Base-by-base conservation (phyloP, 2,888 invertebrate genomes). In the Phragmatobia fuliginosa region DNA sequence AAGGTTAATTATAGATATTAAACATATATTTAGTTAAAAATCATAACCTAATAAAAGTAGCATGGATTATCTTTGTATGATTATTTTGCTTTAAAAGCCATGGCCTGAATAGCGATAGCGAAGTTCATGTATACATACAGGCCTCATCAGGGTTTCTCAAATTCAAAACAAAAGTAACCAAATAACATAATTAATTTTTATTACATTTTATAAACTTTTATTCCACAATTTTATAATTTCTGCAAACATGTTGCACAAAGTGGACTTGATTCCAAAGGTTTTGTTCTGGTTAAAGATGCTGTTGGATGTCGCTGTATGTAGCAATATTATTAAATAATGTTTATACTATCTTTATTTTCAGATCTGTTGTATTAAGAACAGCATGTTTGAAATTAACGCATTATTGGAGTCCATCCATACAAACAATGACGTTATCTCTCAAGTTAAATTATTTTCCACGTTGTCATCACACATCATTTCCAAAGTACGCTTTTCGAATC, bases 361-460 rank as follows among this genome's bases (percentile, higher is more conserved):
- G 88, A 77, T 79, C 1, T 45, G 60, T 52, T 41, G 60, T 36
- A 76, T 80, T 49, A 75, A 81, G 64, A 74, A 78, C 70, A 76
- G 77, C 18, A 77, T 78, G 80, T 73, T 72, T 32, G 85, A 91
- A 74, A 68, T 92, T 64, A 70, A 80, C 64, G 75, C 76, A 62
- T 70, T 90, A 32, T 73, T 94, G 65, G 89, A 91, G 74, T 72
- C 89, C 52, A 70, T 93, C 62, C 83, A 84, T 66, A 80, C 77
- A 25, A 86, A 84, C 16, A 75, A 83, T 36, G 88, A 93, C 64
- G 71, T 79, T 14, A 85, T 89, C 61, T 67, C 88, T 58, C 87
- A 90, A 83, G 75, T 87, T 32, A 90, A 90, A 84, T 62, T 92
- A 73, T 87, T 92, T 77, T 87, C 88, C 36, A 78, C 88, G 28